Conservation (phyloP, 2,888 invertebrate genomes). For the Dasysyrphus tricinctus region DNA sequence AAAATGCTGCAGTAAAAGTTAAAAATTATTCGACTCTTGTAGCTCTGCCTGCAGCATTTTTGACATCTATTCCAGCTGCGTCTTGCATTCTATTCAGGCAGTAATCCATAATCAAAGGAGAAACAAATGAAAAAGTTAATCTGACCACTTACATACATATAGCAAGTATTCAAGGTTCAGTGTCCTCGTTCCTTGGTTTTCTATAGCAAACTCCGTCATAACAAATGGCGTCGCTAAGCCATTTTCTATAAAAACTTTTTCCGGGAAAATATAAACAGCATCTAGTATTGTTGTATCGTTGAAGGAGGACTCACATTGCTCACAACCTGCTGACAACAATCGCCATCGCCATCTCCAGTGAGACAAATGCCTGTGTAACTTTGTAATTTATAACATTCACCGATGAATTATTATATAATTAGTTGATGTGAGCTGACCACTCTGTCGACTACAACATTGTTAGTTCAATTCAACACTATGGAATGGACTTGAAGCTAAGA, state of each 20-base stretch:
- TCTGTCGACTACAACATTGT: slow-evolving; percentile 27
- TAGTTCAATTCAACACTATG: slow-evolving; percentile 13
- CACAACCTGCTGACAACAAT: neutral
- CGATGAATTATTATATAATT: slow-evolving; percentile 67
- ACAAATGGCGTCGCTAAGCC: slow-evolving; percentile 31
- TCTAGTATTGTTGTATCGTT: slow-evolving; percentile 30
- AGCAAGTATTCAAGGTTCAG: neutral
- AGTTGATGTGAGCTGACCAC: slow-evolving; percentile 44
- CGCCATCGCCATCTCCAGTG: neutral
- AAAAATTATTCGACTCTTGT: no score
- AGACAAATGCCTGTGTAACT: slow-evolving; percentile 26
- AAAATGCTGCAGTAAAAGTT: no score
- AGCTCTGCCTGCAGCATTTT: no score
- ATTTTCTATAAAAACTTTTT: slow-evolving; percentile 5
- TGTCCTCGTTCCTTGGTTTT: neutral
- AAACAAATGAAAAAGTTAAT: no score
- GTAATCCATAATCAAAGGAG: no score
- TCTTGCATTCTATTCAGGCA: no score
- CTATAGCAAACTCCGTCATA: neutral
- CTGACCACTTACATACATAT: no score
- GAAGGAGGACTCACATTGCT: slow-evolving; percentile 13
- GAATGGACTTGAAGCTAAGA: neutral
- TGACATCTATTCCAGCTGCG: no score
- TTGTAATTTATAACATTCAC: slow-evolving; percentile 61
- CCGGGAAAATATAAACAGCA: slow-evolving; percentile 12